A percentile compares a stretch with the other conserved stretches of the same genome.
Evolutionary conservation across 2,888 invertebrate species (phyloP).

Genomic region (Pammene aurita): DNA sequence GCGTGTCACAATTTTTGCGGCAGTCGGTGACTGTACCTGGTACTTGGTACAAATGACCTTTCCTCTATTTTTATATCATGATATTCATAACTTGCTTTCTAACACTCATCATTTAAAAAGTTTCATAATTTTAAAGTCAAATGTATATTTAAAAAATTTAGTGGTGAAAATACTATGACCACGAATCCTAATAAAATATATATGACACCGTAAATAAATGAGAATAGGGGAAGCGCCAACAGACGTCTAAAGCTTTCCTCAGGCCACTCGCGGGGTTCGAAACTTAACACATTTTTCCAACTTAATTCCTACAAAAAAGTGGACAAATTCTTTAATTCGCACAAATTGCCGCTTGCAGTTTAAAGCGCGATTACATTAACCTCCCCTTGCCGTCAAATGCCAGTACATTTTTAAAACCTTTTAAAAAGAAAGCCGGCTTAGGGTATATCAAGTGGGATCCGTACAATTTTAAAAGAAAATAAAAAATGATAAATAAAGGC

Average conservation of each 20-base stretch:
- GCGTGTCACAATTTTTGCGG: too few relatives aligned
- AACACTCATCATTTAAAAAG: too few relatives aligned
- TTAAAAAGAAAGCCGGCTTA: conserved; percentile 16
- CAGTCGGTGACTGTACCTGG: too few relatives aligned
- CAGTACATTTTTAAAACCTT: conserved; percentile 62
- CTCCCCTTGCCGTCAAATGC: conserved; percentile 55
- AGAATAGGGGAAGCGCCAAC: background rate
- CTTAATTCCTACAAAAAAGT: conserved; percentile 35
- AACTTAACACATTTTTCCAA: conserved; percentile 32
- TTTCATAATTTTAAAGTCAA: too few relatives aligned
- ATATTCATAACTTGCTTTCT: too few relatives aligned
- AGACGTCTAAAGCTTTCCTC: conserved; percentile 1
- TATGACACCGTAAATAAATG: too few relatives aligned
- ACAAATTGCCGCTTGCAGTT: conserved; percentile 65
- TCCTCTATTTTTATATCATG: too few relatives aligned
- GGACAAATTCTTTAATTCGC: conserved; percentile 55
- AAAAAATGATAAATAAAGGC: background rate
- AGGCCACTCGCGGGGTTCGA: background rate
- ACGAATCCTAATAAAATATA: too few relatives aligned
- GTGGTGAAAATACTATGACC: too few relatives aligned
- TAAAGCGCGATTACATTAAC: conserved; percentile 65
- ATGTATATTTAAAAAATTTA: too few relatives aligned
- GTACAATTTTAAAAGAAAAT: conserved; percentile 1
- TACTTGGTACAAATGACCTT: too few relatives aligned
- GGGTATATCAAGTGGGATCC: conserved; percentile 9